A percentile compares a stretch with the other conserved stretches of the same genome.
Evolutionary conservation across 2,888 invertebrate genomes (phyloP).

Genomic region (Eilema caniola): DNA sequence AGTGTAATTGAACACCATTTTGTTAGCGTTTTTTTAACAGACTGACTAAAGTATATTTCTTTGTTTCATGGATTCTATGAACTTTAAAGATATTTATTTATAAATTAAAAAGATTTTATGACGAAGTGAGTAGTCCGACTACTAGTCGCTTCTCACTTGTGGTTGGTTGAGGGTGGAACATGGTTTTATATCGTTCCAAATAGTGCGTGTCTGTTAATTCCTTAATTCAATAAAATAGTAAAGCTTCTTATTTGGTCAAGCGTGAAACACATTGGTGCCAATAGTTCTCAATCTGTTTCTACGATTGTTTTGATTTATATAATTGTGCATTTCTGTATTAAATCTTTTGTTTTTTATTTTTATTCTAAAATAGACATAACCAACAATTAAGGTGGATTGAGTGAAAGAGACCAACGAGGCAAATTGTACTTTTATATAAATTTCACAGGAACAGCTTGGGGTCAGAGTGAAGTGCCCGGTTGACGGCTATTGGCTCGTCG

Average conservation of each 20-base stretch:
- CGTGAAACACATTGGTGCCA: constrained; percentile 69
- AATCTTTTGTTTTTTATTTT: too few relatives aligned
- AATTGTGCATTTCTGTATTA: background rate
- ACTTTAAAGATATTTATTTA: constrained; percentile 46
- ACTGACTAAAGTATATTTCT: constrained; percentile 60
- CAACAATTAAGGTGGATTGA: too few relatives aligned
- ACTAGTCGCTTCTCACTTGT: constrained; percentile 86
- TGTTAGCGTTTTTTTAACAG: constrained; percentile 64
- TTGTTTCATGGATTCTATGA: constrained; percentile 59
- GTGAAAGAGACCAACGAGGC: too few relatives aligned
- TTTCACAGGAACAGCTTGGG: background rate
- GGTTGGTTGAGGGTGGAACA: constrained; percentile 41
- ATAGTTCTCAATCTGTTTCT: constrained; percentile 76
- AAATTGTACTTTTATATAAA: too few relatives aligned
- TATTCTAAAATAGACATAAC: too few relatives aligned
- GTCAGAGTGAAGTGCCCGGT: background rate
- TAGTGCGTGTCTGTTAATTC: constrained; percentile 84
- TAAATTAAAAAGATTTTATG: constrained; percentile 51
- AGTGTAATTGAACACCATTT: constrained; percentile 79
- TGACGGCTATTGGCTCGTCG: background rate
- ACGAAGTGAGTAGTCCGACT: constrained; percentile 87
- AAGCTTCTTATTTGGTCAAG: constrained; percentile 83
- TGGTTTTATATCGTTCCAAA: constrained; percentile 78
- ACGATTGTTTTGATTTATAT: constrained; percentile 53
- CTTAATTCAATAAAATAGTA: constrained; percentile 86